These are phyloP conservation scores for Asobara japonica DNA, from an alignment of 1,140 invertebrate species.

Conservation along the genomic window DNA sequence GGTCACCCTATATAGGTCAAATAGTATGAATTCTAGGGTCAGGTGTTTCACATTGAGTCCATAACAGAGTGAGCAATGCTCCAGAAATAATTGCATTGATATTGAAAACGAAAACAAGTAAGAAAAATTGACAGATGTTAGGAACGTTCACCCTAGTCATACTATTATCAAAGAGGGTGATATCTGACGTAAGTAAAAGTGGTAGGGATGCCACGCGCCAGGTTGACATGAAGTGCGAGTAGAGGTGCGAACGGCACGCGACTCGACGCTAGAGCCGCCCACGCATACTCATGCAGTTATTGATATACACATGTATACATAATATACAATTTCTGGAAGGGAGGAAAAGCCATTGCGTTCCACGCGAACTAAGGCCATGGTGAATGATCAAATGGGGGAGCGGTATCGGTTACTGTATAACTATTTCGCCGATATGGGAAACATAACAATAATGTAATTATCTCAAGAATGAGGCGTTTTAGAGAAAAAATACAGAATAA, in stretches of 20 bases:
- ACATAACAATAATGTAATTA: too few relatives aligned
- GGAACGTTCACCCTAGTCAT: not conserved
- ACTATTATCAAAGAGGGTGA: not conserved
- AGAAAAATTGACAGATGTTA: not conserved
- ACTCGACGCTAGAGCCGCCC: conserved; percentile 36
- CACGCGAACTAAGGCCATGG: not conserved
- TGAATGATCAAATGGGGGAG: not conserved
- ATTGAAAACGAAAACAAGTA: not conserved
- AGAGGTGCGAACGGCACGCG: conserved; percentile 54
- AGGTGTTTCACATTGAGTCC: not conserved
- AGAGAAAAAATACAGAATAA: too few relatives aligned
- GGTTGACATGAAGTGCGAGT: conserved; percentile 29
- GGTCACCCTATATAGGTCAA: not conserved
- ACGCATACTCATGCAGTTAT: conserved; percentile 27
- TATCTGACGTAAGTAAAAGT: not conserved
- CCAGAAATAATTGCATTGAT: not conserved
- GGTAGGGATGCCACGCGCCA: conserved; percentile 32
- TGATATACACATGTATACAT: conserved; percentile 1
- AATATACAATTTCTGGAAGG: not conserved
- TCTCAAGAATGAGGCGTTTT: too few relatives aligned
- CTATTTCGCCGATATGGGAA: too few relatives aligned
- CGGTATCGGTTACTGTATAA: too few relatives aligned
- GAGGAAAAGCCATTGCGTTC: not conserved
- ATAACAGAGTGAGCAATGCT: not conserved
- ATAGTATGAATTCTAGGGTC: not conserved